Base-by-base conservation (phyloP, 2,888 invertebrate species). In the Metalampra italica region DNA sequence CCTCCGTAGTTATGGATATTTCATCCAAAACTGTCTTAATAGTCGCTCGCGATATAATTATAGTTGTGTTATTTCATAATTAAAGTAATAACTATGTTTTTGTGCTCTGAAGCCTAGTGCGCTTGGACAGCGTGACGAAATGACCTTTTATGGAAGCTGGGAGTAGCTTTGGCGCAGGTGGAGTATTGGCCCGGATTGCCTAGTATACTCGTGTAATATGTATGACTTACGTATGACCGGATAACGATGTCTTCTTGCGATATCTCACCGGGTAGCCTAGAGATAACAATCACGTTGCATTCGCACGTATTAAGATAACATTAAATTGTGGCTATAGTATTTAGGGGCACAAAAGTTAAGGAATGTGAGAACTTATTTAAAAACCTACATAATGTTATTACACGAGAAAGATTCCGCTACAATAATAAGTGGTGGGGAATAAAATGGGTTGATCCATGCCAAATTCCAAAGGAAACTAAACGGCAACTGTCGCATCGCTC, bases 401-500 rank as follows among this genome's bases (percentile, higher is more conserved):
- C 36, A 36, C 7, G 11, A n/a, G 9, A n/a, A 36, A 36, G n/a
- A 36, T n/a, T n/a, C n/a, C 36, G 36, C 36, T n/a, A 36, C 36
- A 36, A n/a, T 36, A 36, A 36, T 32, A 36, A n/a, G 11, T 32
- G 8, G 30, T 30, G 36, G 7, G 47, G 60, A 55, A 52, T 56
- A 57, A 60, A 59, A 47, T 54, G 49, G 42, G 29, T 49, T 46
- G 50, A 45, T 45, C 49, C 45, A 50, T 62, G 59, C 60, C 46
- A 56, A 59, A 59, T 64, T 56, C 52, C 54, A 57, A 61, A 59
- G 58, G n/a, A 22, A 36, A n/a, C n/a, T n/a, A 36, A 9, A n/a
- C 9, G n/a, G n/a, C 36, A 36, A 36, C 36, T 11, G 36, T 36
- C 36, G 9, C 32, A 22, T 32, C 9, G 32, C 37, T 37, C n/a